Conservation (phyloP, 1,140 invertebrate genomes). For the Gryllus bimaculatus region DNA sequence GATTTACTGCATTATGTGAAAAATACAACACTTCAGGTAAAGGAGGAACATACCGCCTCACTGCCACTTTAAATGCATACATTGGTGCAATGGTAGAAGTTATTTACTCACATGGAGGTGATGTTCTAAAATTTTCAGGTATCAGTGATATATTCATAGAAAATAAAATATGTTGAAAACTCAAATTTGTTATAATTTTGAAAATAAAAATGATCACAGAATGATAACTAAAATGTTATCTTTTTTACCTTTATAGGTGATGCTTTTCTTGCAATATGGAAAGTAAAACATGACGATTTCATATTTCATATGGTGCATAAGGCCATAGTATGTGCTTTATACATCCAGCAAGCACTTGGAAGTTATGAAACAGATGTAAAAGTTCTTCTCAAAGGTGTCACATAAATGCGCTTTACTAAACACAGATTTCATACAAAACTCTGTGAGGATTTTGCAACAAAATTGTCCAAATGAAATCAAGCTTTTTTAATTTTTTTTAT, state of each 20-base stretch:
- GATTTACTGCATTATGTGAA: conserved; percentile 51
- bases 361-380: conserved; percentile 47
- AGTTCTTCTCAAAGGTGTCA: conserved; percentile 41
- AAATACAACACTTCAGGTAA: conserved; percentile 47
- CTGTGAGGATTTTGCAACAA: too few species aligned
- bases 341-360: conserved; percentile 53
- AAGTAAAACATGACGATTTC: conserved; percentile 36
- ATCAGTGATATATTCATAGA: not conserved
- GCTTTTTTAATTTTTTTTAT: too few species aligned
- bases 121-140: conserved; percentile 52
- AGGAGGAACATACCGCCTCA: conserved; percentile 50
- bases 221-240: not conserved
- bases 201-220: not conserved
- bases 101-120: conserved; percentile 49
- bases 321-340: conserved; percentile 49
- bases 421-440: not conserved
- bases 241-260: conserved; percentile 36
- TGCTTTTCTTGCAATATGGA: conserved; percentile 55
- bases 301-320: conserved; percentile 47
- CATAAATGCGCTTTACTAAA: not conserved
- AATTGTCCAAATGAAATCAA: too few species aligned
- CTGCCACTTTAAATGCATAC: conserved; percentile 51
- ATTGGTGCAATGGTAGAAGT: conserved; percentile 56
- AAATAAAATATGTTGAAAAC: not conserved
- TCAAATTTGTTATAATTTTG: not conserved